Percentiles rank a stretch among this genome's conserved stretches.
phyloP scores from a whole-genome alignment of 2,113 vertebrate genomes.

The Polyodon spathula region DNA sequence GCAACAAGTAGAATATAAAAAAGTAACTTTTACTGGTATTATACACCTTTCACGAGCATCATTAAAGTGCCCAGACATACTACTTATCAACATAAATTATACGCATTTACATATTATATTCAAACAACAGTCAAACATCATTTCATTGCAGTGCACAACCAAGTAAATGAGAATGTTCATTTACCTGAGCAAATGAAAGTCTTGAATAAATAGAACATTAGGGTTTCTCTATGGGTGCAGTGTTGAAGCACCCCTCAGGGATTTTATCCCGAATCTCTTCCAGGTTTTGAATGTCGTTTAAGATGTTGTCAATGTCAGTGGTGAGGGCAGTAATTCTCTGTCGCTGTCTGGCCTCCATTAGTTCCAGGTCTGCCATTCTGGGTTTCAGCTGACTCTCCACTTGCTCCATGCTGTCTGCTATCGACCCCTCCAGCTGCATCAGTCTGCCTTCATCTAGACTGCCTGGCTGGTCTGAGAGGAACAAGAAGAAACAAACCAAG shows the following conservation, averaged over 20 bases:
- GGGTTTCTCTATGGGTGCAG: constrained; percentile 63
- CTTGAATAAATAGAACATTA: constrained; percentile 38
- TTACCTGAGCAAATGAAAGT: not conserved
- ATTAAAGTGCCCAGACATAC: too few species aligned
- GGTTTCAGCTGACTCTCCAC: constrained; percentile 50
- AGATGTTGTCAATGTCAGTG: constrained; percentile 60
- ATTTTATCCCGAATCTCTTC: constrained; percentile 62
- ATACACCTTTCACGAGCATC: too few species aligned
- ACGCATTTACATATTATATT: too few species aligned
- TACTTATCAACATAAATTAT: too few species aligned
- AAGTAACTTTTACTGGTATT: too few species aligned
- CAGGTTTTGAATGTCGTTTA: constrained; percentile 75
- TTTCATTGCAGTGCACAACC: too few species aligned
- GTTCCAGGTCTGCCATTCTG: constrained; percentile 52
- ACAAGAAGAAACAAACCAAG: constrained; percentile 16
- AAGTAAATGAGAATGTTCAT: too few species aligned
- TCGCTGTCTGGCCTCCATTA: constrained; percentile 46
- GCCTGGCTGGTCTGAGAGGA: constrained; percentile 48
- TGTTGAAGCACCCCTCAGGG: constrained; percentile 74
- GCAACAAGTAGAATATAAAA: too few species aligned
- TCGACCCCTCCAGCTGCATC: constrained; percentile 33
- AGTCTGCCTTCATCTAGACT: constrained; percentile 54
- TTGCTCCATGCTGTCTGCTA: constrained; percentile 35
- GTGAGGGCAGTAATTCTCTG: constrained; percentile 43
- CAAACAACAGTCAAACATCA: too few species aligned